Evolutionary conservation across 2,797 vertebrate species (phyloP).

Genomic region (Manis crassicaudata): DNA sequence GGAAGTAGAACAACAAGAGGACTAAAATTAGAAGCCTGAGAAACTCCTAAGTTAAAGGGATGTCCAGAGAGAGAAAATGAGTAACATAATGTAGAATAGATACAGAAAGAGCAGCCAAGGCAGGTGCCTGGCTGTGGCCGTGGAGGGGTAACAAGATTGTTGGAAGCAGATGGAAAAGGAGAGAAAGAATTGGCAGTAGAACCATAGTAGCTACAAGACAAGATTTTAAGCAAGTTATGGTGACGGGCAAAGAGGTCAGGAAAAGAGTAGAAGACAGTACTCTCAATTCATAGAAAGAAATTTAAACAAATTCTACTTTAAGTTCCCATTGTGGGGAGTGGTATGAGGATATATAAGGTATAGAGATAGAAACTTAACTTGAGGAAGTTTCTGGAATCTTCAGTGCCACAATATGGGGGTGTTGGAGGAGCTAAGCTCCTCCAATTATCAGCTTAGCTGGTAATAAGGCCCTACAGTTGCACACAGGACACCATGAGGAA

Average conservation of each 20-base stretch:
- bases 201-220: neutral
- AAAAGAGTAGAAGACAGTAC: neutral
- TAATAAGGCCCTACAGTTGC: neutral
- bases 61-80: neutral
- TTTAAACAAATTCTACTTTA: neutral
- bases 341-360: neutral
- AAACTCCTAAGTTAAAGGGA: neutral
- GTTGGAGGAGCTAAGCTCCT: neutral
- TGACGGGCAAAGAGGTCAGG: neutral
- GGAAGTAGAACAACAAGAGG: neutral
- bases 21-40: neutral
- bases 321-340: neutral
- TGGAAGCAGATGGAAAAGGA: neutral
- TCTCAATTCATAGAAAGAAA: neutral
- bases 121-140: too few relatives aligned
- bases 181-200: neutral
- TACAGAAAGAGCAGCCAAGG: neutral
- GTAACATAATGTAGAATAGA: neutral
- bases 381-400: neutral
- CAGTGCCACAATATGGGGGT: neutral
- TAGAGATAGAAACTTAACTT: neutral
- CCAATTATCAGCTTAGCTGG: neutral
- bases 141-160: fast-evolving
- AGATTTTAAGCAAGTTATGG: neutral
- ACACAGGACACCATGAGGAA: neutral